Evolutionary conservation across 2,113 vertebrate genomes (phyloP), one percentile per base, ranked within the genome.

Genomic region (Fulmarus glacialis): DNA sequence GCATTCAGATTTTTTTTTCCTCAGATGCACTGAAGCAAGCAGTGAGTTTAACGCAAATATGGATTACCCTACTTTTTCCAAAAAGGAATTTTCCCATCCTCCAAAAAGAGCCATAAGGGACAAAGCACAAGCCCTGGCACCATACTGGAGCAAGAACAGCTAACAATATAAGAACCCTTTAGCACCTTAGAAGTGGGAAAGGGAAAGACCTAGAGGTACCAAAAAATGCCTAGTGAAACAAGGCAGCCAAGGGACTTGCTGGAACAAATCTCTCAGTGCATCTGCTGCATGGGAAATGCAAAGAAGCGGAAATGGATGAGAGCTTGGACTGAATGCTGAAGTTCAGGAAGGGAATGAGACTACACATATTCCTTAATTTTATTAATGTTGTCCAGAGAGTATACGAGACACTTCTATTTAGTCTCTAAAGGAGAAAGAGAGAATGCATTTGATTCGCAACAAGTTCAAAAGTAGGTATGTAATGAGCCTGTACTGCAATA

Each of bases 141-240:
- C 50, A 47, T 55, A 85, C 20, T 29, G 24, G 42, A 90, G n/a
- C 21, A 85, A 58, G 21, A 78, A 55, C 29, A 83, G 72, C 59
- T 77, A 85, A 56, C n/a, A 78, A 58, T 4, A 1, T 26, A 71
- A 72, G 52, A 90, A 85, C 14, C 19, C 21, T 87, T 92, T 47
- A 82, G 60, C 47, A 67, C 36, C 42, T 78, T 15, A 47, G 34
- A 82, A 26, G 42, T 43, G 32, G 8, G 15, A 87, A 94, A 83
- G 36, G 4, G 17, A 73, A 91, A 87, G 70, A 71, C 60, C 48
- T 58, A 86, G 20, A 93, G 24, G 32, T 73, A 95, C 59, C 67
- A 86, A 73, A 96, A 92, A 83, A 77, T 22, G 30, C 68, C 47
- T 71, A 82, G 13, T 45, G 24, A 83, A 88, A 84, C 14, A 83